Conservation (phyloP, 1,140 invertebrate genomes). For the Euwallacea fornicatus region DNA sequence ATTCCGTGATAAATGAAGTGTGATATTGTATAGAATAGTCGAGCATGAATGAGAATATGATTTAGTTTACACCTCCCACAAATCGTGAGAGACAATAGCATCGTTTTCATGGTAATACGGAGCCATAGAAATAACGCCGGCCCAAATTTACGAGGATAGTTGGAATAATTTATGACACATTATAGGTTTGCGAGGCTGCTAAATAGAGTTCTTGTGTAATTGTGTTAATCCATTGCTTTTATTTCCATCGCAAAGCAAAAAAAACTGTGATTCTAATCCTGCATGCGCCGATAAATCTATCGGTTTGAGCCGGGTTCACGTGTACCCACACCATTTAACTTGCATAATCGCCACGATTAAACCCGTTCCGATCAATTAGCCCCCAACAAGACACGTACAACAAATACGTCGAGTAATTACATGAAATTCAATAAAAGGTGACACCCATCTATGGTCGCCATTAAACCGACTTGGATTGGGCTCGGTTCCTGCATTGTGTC, state of each 20-base stretch:
- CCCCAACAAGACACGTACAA: constrained; percentile 27
- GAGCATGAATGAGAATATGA: constrained; percentile 16
- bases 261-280: not conserved
- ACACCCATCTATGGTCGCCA: constrained; percentile 30
- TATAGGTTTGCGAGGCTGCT: constrained; percentile 23
- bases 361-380: constrained; percentile 32
- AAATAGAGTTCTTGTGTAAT: constrained; percentile 27
- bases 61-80: constrained; percentile 26
- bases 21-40: not conserved
- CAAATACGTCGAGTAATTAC: constrained; percentile 29
- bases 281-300: constrained; percentile 24
- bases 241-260: constrained; percentile 3
- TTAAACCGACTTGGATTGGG: constrained; percentile 15
- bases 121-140: constrained; percentile 25
- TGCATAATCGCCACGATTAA: constrained; percentile 27
- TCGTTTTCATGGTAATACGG: constrained; percentile 28
- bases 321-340: constrained; percentile 17
- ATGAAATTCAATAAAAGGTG: constrained; percentile 29
- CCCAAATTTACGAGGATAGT: constrained; percentile 20
- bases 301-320: constrained; percentile 11
- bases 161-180: constrained; percentile 31
- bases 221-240: constrained; percentile 3
- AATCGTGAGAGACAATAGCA: constrained; percentile 20
- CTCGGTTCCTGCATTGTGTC: no score
- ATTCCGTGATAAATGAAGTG: not conserved